Conservation (phyloP, 2,888 invertebrate species). For the Agrochola circellaris region DNA sequence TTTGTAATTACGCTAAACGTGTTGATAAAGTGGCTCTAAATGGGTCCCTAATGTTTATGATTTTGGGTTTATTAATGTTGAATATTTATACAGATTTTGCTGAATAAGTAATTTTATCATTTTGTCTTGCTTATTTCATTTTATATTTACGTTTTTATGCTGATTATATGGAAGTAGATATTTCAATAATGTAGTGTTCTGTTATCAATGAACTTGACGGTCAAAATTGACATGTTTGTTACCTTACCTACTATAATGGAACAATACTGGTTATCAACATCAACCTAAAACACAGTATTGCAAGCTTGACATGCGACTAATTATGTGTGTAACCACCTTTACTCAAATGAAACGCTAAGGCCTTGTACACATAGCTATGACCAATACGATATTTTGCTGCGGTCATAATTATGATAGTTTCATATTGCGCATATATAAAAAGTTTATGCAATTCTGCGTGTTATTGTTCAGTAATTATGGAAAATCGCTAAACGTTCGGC, state of each 20-base stretch:
- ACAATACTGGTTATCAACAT: neutral
- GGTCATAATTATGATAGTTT: too few species aligned
- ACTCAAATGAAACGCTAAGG: neutral
- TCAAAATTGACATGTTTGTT: neutral
- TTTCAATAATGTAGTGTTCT: neutral
- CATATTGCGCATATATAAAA: too few species aligned
- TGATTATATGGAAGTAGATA: neutral
- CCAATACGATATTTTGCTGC: too few species aligned
- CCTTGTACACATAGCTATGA: too few species aligned
- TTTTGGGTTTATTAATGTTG: constrained; percentile 16
- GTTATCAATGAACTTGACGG: neutral
- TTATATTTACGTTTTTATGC: neutral
- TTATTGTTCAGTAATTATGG: too few species aligned
- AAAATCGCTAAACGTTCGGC: too few species aligned
- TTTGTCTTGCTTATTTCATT: neutral
- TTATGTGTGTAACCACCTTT: neutral
- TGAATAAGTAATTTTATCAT: too few species aligned
- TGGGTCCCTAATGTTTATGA: constrained; percentile 14
- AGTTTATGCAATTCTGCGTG: too few species aligned
- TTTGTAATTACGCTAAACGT: constrained; percentile 30
- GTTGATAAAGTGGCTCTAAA: constrained; percentile 27
- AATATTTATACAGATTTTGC: neutral
- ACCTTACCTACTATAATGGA: neutral
- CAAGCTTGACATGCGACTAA: neutral
- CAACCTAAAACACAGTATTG: neutral